Evolutionary conservation across 2,888 invertebrate genomes (phyloP).

Genomic region (Ophion ellenae): DNA sequence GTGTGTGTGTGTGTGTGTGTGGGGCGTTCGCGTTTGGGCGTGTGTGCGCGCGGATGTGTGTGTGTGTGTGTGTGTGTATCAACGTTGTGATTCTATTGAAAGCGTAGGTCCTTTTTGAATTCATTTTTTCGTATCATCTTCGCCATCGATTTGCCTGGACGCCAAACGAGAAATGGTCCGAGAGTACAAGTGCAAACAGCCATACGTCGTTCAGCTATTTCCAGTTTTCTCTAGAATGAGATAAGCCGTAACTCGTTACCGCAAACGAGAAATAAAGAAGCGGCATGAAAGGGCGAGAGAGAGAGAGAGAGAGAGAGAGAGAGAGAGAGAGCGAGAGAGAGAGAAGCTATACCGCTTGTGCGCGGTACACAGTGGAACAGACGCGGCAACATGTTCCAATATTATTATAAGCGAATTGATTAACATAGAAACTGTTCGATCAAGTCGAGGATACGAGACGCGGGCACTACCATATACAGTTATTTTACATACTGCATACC

Average conservation of each 20-base stretch:
- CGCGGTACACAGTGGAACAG: constrained; percentile 15
- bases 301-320: constrained; percentile 24
- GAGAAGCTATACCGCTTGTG: not conserved
- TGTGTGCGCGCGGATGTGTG: too few relatives aligned
- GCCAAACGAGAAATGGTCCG: not conserved
- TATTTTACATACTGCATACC: constrained; percentile 23
- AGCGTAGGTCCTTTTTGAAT: not conserved
- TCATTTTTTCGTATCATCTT: not conserved
- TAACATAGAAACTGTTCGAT: constrained; percentile 70
- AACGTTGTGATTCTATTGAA: not conserved
- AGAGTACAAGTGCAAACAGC: constrained; percentile 11
- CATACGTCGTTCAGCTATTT: not conserved
- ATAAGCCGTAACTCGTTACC: constrained; percentile 24
- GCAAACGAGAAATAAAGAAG: constrained; percentile 47
- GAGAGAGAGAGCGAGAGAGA: constrained; percentile 5
- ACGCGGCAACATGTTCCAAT: constrained; percentile 34
- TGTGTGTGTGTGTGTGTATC: not conserved
- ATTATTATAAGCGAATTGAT: constrained; percentile 67
- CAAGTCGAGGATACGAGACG: constrained; percentile 44
- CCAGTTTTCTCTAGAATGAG: constrained; percentile 15
- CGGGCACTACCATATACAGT: constrained; percentile 18
- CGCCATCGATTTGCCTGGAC: constrained; percentile 1
- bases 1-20: too few relatives aligned
- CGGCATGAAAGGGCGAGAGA: not conserved
- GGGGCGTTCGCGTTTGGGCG: too few relatives aligned